These are phyloP conservation scores for Clarias magur DNA, from an alignment of 2,113 vertebrate genomes.

Conservation along the genomic window DNA sequence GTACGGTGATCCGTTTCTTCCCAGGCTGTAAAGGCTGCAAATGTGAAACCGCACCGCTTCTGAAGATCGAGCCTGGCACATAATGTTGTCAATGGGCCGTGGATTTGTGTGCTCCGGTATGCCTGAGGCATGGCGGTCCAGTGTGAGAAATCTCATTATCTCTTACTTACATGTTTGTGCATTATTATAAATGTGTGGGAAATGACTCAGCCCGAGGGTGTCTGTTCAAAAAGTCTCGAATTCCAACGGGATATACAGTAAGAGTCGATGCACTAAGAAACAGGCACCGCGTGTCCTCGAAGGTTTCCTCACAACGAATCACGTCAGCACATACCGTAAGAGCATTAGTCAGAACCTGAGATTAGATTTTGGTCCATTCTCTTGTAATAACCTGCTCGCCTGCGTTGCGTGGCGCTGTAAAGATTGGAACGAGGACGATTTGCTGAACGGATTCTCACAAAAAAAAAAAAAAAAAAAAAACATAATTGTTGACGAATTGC, in stretches of 20 bases:
- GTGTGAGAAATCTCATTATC: slow-evolving; percentile 24
- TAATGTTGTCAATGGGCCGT: slow-evolving; percentile 1
- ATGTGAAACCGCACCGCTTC: background rate
- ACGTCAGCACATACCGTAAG: background rate
- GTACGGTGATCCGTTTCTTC: slow-evolving; percentile 38
- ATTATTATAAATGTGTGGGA: slow-evolving; percentile 5
- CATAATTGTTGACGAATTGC: background rate
- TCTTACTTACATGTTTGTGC: slow-evolving; percentile 14
- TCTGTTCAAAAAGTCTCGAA: background rate
- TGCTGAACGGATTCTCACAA: background rate
- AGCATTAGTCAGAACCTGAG: background rate
- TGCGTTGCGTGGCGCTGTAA: background rate
- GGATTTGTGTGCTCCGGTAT: background rate
- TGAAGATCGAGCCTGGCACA: slow-evolving; percentile 1
- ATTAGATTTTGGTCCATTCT: background rate
- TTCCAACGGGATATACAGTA: background rate
- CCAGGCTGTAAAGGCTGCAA: background rate
- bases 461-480: background rate
- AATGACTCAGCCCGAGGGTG: slow-evolving; percentile 5
- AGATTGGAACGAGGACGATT: background rate
- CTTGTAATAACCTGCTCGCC: too few species aligned
- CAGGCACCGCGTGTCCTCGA: background rate
- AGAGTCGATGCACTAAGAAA: background rate
- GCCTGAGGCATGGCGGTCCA: background rate
- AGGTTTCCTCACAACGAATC: background rate